Conservation (phyloP, 2,888 invertebrate species). For the Pseudococcus viburni region DNA sequence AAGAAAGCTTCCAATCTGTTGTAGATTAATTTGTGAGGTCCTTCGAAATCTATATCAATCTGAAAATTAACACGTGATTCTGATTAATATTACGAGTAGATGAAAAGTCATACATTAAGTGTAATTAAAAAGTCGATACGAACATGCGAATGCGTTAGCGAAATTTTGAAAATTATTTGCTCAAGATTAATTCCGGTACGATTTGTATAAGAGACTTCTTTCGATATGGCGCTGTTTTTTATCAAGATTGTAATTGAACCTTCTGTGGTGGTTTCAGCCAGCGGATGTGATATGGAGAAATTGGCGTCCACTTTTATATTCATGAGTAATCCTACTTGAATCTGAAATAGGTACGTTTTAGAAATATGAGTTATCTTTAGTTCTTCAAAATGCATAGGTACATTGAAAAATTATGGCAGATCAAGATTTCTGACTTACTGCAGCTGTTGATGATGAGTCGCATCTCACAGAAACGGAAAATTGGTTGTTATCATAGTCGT, state of each 20-base stretch:
- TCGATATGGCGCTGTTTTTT: not conserved
- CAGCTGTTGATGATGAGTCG: not conserved
- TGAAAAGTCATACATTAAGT: no score
- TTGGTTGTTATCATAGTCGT: not conserved
- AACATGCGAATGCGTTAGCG: not conserved
- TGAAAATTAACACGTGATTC: not conserved
- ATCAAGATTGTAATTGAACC: not conserved
- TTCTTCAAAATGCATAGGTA: no score
- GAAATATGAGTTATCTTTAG: no score
- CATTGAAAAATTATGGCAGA: no score
- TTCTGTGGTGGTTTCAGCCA: not conserved
- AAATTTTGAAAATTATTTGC: not conserved
- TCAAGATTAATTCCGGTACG: not conserved
- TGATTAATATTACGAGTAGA: not conserved
- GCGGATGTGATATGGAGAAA: not conserved
- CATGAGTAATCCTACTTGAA: not conserved
- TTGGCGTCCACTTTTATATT: not conserved
- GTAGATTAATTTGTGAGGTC: not conserved
- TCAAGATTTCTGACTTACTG: not conserved
- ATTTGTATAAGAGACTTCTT: not conserved
- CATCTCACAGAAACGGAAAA: not conserved
- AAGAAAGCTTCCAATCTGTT: not conserved
- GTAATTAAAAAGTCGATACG: not conserved
- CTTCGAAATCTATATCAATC: not conserved
- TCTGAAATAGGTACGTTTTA: not conserved